These are phyloP conservation scores for Pachypanchax playfairii DNA, from an alignment of 2,113 vertebrate genomes.

Conservation along the genomic window DNA sequence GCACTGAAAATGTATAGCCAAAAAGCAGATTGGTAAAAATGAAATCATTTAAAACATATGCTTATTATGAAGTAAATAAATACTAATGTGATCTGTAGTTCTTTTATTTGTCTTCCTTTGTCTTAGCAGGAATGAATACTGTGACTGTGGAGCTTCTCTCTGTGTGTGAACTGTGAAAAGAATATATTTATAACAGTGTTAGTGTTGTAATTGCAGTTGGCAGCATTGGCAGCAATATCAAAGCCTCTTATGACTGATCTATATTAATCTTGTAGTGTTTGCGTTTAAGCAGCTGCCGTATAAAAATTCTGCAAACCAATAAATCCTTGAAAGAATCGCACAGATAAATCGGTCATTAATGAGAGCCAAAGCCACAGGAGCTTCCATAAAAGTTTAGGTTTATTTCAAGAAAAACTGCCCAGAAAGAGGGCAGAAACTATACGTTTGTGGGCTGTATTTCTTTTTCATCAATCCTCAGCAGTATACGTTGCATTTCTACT, in stretches of 20 bases:
- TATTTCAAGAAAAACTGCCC: slow-evolving; percentile 37
- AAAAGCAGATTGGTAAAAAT: too few species aligned
- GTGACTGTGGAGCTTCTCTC: neutral
- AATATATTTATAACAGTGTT: slow-evolving; percentile 32
- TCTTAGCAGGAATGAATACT: too few species aligned
- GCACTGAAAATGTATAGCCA: too few species aligned
- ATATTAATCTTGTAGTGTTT: slow-evolving; percentile 54
- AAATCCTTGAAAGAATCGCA: slow-evolving; percentile 39
- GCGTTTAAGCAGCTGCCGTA: slow-evolving; percentile 24
- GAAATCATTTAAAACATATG: neutral
- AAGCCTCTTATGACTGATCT: slow-evolving; percentile 53
- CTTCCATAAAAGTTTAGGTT: slow-evolving; percentile 20
- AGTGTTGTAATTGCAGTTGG: slow-evolving; percentile 47
- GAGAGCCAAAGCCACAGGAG: slow-evolving; percentile 2
- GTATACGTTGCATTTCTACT: slow-evolving; percentile 83
- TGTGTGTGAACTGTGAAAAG: neutral
- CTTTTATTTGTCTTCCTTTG: too few species aligned
- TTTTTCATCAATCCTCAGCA: slow-evolving; percentile 78
- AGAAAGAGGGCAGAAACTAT: slow-evolving; percentile 24
- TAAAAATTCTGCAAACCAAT: slow-evolving; percentile 44
- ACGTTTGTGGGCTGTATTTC: slow-evolving; percentile 50
- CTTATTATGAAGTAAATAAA: too few species aligned
- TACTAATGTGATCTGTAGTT: too few species aligned
- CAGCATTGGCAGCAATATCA: slow-evolving; percentile 55
- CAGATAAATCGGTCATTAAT: slow-evolving; percentile 9